Conservation (phyloP, 2,888 invertebrate genomes). For the Melipona beecheii region DNA sequence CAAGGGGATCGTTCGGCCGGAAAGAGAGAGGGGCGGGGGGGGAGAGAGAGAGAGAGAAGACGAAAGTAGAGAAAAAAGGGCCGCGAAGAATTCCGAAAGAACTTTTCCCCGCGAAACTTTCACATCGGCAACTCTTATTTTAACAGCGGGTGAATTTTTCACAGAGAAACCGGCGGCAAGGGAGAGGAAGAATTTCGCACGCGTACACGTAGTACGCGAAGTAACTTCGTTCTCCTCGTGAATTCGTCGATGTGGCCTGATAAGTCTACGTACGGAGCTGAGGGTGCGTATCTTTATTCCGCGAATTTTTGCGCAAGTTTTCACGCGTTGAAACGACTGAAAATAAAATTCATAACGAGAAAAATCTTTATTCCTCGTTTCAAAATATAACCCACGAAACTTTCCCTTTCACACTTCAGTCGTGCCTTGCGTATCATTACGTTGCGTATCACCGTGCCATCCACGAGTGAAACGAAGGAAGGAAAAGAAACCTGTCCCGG, state of each 20-base stretch:
- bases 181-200: constrained; percentile 27
- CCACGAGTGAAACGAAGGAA: neutral
- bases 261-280: neutral
- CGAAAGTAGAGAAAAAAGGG: neutral
- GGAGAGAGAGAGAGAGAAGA: neutral
- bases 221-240: constrained; percentile 28
- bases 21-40: neutral
- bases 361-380: neutral
- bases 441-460: neutral
- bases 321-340: constrained; percentile 13
- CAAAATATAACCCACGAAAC: neutral
- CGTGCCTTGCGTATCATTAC: neutral
- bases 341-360: constrained; percentile 15
- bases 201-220: constrained; percentile 17
- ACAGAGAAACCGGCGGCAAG: constrained; percentile 15
- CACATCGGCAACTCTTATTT: constrained; percentile 55
- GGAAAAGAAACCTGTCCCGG: neutral
- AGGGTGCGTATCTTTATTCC: constrained; percentile 1
- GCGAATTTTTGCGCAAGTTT: neutral
- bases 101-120: constrained; percentile 41
- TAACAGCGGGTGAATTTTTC: constrained; percentile 51
- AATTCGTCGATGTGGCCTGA: constrained; percentile 24
- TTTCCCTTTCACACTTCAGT: neutral
- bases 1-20: constrained; percentile 13
- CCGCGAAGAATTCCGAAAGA: constrained; percentile 15